Evolutionary conservation across 2,797 vertebrate genomes (phyloP), one percentile per base, ranked within the genome.

Genomic region (Salarias fasciatus): DNA sequence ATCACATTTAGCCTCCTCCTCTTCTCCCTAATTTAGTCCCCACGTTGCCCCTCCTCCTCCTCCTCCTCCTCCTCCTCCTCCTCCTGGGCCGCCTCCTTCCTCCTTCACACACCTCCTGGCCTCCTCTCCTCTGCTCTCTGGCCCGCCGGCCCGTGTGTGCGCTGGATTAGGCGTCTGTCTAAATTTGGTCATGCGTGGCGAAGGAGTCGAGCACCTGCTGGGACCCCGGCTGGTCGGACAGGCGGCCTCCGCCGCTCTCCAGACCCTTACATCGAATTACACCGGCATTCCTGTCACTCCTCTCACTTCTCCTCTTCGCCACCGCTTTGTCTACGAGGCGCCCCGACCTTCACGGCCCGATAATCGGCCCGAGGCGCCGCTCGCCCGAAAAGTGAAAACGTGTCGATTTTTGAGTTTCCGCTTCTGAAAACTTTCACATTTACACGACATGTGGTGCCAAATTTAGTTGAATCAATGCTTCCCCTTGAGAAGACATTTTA

Each of bases 181-280:
- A 93, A 92, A 92, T 93, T 91, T 92, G 91, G 92, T 84, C 81
- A 82, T 88, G 82, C 75, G 36, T 86, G 64, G 82, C 79, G 71
- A 66, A 76, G 69, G 80, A 77, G 75, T 52, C 13, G 0, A 69
- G 53, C 87, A 88, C 79, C 88, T 87, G 87, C 83, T 85, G 55
- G 73, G 72, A 75, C 70, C 67, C 57, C 11, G 52, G 70, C 65
- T 44, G 59, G 35, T 44, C 49, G 67, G 77, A 72, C 72, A 62
- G 80, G 75, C 80, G 41, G 54, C 63, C 69, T 75, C 76, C 38
- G 55, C 70, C 80, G 63, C 70, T 63, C 82, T 82, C 49, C 38
- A 73, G 72, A 58, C 61, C 63, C 51, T 55, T 77, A 88, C 79
- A 82, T 90, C 87, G 66, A 88, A 87, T 88, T 86, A 87, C 87